Base-by-base conservation (phyloP, 1,140 invertebrate genomes). In the Eumaeus atala region DNA sequence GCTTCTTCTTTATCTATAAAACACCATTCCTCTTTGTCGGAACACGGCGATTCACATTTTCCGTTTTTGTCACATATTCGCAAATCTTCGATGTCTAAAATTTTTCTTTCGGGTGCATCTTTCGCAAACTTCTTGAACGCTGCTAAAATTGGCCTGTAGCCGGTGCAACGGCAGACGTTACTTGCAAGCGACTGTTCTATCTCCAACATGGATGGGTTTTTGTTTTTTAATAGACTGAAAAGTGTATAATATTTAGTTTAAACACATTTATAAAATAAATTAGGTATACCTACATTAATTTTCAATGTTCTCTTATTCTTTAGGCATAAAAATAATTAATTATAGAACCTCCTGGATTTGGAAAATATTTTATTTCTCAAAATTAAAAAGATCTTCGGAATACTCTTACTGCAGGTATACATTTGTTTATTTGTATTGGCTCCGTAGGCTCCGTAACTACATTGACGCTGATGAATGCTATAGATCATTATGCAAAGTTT, bases 111-210 rank as follows among this genome's bases (percentile, higher is more conserved):
- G 3, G 64, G 62, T 18, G 66, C 38, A 14, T 82, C 75, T 33
- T 56, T 78, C 0, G 90, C 90, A 51, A 93, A 90, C 44, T 89
- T 90, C 77, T 94, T 94, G 64, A 94, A 94, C 2, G 92, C 89
- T 52, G 94, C 92, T 12, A 95, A 78, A 72, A 95, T 95, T 2
- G 94, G 91, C 55, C 94, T 87, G 72, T 95, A 95, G 0, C 95
- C 94, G 1, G 95, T 96, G 68, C 95, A 96, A 12, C 94, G 89
- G 63, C 94, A 96, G 21, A 95, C 86, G 72, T 95, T 95, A 53
- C 94, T 92, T 11, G 91, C 91, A 65, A 94, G 90, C 0, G 90
- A 89, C 62, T 92, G 88, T 66, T 94, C 92, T 28, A 94, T 89
- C 66, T 93, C 89, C 38, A 90, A 75, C 89, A 90, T 90, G 0